Percentiles rank a stretch among this genome's conserved stretches.
Evolutionary conservation across 2,888 invertebrate species (phyloP).

Genomic region (Lasioglossum malachurum): DNA sequence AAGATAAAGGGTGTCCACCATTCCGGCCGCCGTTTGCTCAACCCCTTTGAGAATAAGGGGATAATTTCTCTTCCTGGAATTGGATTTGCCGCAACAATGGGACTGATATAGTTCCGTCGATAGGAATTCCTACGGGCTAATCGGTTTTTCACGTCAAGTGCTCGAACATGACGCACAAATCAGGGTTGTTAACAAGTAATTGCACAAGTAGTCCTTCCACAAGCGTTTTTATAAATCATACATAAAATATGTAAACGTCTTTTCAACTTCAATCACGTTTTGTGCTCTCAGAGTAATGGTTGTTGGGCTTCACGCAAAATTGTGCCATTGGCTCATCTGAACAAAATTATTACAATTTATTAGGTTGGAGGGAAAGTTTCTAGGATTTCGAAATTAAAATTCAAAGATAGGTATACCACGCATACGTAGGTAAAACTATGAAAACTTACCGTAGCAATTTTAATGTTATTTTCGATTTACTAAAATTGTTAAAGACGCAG

Average conservation of each 20-base stretch:
- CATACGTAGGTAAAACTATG: too few relatives aligned
- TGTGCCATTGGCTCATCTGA: neutral
- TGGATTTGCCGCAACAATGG: conserved; percentile 44
- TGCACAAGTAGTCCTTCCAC: neutral
- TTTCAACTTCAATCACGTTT: neutral
- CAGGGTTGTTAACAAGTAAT: neutral
- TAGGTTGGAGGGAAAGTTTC: too few relatives aligned
- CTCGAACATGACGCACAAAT: neutral
- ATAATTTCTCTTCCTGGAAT: conserved; percentile 56
- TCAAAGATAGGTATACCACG: too few relatives aligned
- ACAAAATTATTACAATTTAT: neutral
- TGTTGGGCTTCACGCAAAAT: neutral
- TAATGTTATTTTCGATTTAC: too few relatives aligned
- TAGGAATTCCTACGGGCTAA: neutral
- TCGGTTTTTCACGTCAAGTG: neutral
- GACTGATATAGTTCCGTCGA: conserved; percentile 22
- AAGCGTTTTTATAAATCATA: neutral
- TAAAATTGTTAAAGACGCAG: too few relatives aligned
- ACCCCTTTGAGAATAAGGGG: conserved; percentile 43
- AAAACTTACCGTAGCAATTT: too few relatives aligned
- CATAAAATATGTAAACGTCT: too few relatives aligned
- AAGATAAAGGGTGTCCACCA: conserved; percentile 48
- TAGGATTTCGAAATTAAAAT: too few relatives aligned
- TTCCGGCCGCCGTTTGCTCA: conserved; percentile 37
- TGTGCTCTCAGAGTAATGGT: neutral